phyloP scores from a whole-genome alignment of 1,140 invertebrate species.

The Catajapyx aquilonaris region DNA sequence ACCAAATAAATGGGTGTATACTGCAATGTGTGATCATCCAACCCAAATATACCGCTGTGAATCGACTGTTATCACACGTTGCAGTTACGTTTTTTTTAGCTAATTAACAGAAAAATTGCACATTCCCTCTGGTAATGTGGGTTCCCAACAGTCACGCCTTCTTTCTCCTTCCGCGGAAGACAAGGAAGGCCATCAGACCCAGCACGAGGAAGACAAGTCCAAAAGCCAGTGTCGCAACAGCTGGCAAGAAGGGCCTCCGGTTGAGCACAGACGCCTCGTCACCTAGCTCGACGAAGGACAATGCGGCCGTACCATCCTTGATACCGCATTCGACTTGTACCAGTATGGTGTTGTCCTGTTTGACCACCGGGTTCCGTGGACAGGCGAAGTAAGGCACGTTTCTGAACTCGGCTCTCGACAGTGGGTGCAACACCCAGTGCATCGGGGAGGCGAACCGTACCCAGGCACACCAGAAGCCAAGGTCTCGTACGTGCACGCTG shows the following conservation, averaged over 20 bases:
- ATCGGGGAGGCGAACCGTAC: slow-evolving; percentile 45
- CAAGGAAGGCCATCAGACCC: slow-evolving; percentile 7
- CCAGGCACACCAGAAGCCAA: slow-evolving; percentile 41
- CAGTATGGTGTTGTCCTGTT: slow-evolving; percentile 8
- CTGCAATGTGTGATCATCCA: too few relatives aligned
- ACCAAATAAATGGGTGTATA: too few relatives aligned
- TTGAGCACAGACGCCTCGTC: background rate
- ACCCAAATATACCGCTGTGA: too few relatives aligned
- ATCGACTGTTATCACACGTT: too few relatives aligned
- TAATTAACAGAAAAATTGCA: too few relatives aligned
- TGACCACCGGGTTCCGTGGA: slow-evolving; percentile 12
- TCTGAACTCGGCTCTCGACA: slow-evolving; percentile 42
- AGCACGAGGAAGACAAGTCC: slow-evolving; percentile 3
- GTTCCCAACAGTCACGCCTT: too few relatives aligned
- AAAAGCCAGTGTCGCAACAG: slow-evolving; percentile 22
- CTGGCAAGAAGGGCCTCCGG: slow-evolving; percentile 34
- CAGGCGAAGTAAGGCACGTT: slow-evolving; percentile 9
- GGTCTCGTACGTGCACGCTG: slow-evolving; percentile 43
- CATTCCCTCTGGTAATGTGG: too few relatives aligned
- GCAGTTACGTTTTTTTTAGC: too few relatives aligned
- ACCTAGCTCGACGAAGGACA: slow-evolving; percentile 4
- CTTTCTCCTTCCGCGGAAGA: too few relatives aligned
- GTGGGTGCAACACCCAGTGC: slow-evolving; percentile 44
- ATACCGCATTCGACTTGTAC: slow-evolving; percentile 8
- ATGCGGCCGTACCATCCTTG: slow-evolving; percentile 2